Evolutionary conservation across 1,140 invertebrate genomes (phyloP).

Genomic region (Trinorchestia longiramus): DNA sequence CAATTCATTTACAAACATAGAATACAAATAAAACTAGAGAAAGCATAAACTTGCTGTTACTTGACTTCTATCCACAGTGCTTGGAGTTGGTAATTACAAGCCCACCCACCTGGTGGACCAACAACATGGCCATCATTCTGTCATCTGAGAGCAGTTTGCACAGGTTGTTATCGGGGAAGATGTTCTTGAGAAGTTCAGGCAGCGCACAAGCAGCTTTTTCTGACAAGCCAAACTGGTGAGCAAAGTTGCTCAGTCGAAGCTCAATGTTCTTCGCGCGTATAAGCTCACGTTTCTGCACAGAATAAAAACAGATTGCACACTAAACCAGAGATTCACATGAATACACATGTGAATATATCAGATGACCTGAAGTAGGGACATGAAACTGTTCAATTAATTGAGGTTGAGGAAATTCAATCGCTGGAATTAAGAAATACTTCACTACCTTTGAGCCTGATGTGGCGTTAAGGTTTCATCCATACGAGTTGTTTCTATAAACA

Average conservation of each 20-base stretch:
- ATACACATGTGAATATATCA: neutral
- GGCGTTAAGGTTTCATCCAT: too few species aligned
- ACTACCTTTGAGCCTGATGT: too few species aligned
- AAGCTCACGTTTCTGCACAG: neutral
- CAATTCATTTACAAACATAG: too few species aligned
- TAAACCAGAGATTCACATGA: neutral
- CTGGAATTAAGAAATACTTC: too few species aligned
- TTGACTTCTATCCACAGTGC: too few species aligned
- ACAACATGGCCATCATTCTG: neutral
- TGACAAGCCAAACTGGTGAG: neutral
- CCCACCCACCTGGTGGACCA: neutral
- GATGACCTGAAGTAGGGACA: too few species aligned
- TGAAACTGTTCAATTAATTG: too few species aligned
- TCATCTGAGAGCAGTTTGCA: slow-evolving; percentile 19
- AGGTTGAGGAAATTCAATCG: too few species aligned
- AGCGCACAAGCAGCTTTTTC: neutral
- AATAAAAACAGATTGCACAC: neutral
- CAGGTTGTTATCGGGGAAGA: slow-evolving; percentile 20
- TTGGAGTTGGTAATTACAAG: too few species aligned
- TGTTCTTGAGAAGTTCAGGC: neutral
- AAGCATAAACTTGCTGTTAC: too few species aligned
- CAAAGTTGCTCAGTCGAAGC: neutral
- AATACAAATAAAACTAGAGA: too few species aligned
- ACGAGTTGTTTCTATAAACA: too few species aligned
- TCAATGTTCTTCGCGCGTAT: neutral